Percentiles rank a stretch among this genome's conserved stretches.
phyloP scores from a whole-genome alignment of 2,797 vertebrate genomes.

The Anniella stebbinsi region DNA sequence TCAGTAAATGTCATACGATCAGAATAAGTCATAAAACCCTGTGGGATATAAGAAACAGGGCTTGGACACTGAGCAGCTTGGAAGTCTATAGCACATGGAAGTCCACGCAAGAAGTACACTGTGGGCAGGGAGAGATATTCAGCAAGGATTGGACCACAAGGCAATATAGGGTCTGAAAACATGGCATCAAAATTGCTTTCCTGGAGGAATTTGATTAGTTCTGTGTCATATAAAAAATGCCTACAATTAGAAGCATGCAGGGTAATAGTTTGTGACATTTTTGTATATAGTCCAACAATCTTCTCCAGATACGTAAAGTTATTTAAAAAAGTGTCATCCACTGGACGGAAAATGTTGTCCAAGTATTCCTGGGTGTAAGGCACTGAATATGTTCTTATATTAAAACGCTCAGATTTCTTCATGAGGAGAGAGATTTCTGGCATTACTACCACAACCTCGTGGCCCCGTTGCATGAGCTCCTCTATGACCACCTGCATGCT shows the following conservation, averaged over 20 bases:
- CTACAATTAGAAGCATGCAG: conserved; percentile 12
- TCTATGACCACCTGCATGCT: conserved; percentile 81
- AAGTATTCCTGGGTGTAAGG: conserved; percentile 73
- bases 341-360: accelerated
- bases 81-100: conserved; percentile 81
- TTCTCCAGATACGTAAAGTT: background rate
- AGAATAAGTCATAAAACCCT: conserved; percentile 67
- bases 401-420: conserved; percentile 78
- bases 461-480: conserved; percentile 82
- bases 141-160: conserved; percentile 84
- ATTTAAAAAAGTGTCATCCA: accelerated
- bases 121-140: conserved; percentile 82
- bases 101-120: conserved; percentile 80
- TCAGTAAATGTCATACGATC: conserved; percentile 85
- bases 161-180: conserved; percentile 83
- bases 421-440: conserved; percentile 80
- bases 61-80: conserved; percentile 81
- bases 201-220: conserved; percentile 72
- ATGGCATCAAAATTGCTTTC: conserved; percentile 84
- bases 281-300: accelerated
- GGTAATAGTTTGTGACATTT: accelerated
- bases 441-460: conserved; percentile 82
- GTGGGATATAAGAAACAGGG: conserved; percentile 84
- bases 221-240: conserved; percentile 76
- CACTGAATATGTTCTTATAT: conserved; percentile 68